Evolutionary conservation across 2,113 vertebrate species (phyloP), one percentile per base, ranked within the genome.

Genomic region (Entelurus aequoreus): DNA sequence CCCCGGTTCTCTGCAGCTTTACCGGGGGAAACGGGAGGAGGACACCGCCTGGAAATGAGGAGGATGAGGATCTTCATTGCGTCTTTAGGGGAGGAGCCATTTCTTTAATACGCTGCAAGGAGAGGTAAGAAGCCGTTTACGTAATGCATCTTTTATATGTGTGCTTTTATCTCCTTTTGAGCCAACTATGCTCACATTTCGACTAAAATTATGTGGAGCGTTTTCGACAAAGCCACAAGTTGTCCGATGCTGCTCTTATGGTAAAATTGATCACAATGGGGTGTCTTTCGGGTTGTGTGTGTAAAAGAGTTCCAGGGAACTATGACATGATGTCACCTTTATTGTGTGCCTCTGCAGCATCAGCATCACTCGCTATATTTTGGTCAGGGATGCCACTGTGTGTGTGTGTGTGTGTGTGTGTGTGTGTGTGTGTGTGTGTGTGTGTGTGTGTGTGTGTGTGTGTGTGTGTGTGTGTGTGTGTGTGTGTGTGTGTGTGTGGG

Each of bases 11-110:
- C 38, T 16, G 66, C 54, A 62, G 62, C 65, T 13, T 56, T 19
- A 28, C 55, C 66, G 66, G 54, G 49, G 61, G 36, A n/a, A 65
- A 28, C 11, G 61, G 73, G 74, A 69, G 68, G 79, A 83, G 77
- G 71, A 65, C 61, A 51, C 57, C 55, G 55, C 5, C 42, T 12
- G 19, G 7, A 55, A 42, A 44, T 16, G 38, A n/a, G 16, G 21
- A 44, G 48, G 14, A 71, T 68, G 77, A 71, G 73, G 72, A 51
- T 72, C 71, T 72, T 72, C 79, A 81, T 81, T 65, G 76, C 65
- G 82, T 63, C 81, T 86, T 59, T n/a, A 76, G 85, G 84, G 90
- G 90, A 84, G 90, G 90, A 88, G 90, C 83, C 80, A 84, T 72
- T 79, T 71, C 74, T 76, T 66, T 78, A 81, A 81, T 71, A 74